Evolutionary conservation across 2,888 invertebrate species (phyloP).

Genomic region (Phengaris alcon): DNA sequence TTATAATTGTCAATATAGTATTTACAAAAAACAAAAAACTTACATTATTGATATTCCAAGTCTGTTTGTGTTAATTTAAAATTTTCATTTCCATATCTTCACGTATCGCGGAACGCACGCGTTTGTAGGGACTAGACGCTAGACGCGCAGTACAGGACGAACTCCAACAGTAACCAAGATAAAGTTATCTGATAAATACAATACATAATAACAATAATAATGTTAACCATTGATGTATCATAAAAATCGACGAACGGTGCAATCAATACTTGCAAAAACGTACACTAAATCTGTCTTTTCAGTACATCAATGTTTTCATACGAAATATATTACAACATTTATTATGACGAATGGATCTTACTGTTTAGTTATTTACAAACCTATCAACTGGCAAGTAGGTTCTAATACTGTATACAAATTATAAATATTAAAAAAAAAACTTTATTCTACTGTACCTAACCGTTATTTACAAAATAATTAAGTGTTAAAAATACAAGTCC

Average conservation of each 20-base stretch:
- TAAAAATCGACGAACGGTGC: not conserved
- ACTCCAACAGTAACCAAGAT: constrained; percentile 42
- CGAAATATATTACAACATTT: constrained; percentile 30
- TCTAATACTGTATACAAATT: constrained; percentile 75
- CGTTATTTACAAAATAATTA: constrained; percentile 47
- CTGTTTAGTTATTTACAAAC: constrained; percentile 54
- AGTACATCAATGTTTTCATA: constrained; percentile 1
- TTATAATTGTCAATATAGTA: no score
- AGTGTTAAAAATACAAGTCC: constrained; percentile 34
- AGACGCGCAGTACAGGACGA: constrained; percentile 51
- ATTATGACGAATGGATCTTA: constrained; percentile 35
- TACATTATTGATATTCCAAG: no score
- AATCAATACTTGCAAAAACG: not conserved
- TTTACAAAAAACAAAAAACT: no score
- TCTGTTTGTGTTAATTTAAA: no score
- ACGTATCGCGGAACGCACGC: constrained; percentile 46
- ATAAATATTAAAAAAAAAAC: constrained; percentile 45
- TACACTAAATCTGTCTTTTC: not conserved
- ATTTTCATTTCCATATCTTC: not conserved
- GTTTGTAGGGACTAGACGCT: constrained; percentile 57
- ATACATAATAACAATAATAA: not conserved
- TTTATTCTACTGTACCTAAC: constrained; percentile 27
- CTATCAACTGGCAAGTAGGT: constrained; percentile 72
- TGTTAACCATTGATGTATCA: constrained; percentile 16
- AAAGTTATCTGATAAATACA: constrained; percentile 9